Conservation (phyloP, 2,797 vertebrate species). For the Pseudomugil gertrudae region DNA sequence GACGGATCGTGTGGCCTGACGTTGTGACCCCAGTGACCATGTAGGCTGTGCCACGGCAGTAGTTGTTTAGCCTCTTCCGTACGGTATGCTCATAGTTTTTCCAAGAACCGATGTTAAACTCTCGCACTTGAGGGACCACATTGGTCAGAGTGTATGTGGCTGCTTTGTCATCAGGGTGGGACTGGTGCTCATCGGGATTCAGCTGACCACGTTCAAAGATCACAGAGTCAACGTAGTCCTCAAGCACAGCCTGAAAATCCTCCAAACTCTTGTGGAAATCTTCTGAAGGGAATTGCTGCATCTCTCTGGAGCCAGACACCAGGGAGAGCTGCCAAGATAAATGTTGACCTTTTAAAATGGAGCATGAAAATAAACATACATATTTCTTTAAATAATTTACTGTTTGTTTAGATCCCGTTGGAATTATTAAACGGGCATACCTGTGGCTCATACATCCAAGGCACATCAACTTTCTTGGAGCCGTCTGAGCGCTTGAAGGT, state of each 20-base stretch:
- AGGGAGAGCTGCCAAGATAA: conserved; percentile 65
- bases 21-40: conserved; percentile 75
- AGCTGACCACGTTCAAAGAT: conserved; percentile 75
- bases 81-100: conserved; percentile 60
- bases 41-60: conserved; percentile 70
- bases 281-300: conserved; percentile 69
- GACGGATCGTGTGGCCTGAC: conserved; percentile 72
- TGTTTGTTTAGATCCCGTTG: not conserved
- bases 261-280: conserved; percentile 63
- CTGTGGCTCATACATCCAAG: conserved; percentile 83
- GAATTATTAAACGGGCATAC: conserved; percentile 42
- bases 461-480: conserved; percentile 73
- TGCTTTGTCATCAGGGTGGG: conserved; percentile 64
- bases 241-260: conserved; percentile 72
- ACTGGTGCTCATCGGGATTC: conserved; percentile 78
- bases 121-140: conserved; percentile 71
- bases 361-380: not conserved
- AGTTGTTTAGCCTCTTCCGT: conserved; percentile 79
- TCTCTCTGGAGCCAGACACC: conserved; percentile 64
- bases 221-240: conserved; percentile 74
- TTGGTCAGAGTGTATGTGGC: conserved; percentile 81
- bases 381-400: not conserved
- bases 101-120: conserved; percentile 75
- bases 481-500: conserved; percentile 80
- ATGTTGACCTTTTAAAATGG: not conserved